A percentile compares a stretch with the other conserved stretches of the same genome.
Evolutionary conservation across 2,113 vertebrate genomes (phyloP).

Genomic region (Neodon shergylaensis): DNA sequence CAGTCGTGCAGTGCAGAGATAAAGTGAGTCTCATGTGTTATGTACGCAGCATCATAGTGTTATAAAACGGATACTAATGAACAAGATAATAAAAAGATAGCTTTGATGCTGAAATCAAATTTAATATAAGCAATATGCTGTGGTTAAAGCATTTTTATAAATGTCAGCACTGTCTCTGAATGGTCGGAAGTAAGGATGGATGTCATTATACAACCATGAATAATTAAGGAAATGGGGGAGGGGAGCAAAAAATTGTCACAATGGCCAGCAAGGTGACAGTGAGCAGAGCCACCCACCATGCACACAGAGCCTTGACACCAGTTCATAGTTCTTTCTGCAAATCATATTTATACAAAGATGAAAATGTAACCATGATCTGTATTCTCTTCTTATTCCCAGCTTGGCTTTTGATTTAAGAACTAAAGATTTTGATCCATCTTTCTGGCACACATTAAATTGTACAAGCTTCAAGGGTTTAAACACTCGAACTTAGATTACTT

Average conservation of each 20-base stretch:
- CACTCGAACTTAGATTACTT: background rate
- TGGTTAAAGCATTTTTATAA: background rate
- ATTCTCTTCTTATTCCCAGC: background rate
- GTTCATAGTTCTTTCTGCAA: background rate
- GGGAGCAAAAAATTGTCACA: background rate
- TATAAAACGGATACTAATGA: background rate
- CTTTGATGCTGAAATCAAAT: background rate
- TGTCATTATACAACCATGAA: too few relatives aligned
- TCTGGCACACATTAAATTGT: background rate
- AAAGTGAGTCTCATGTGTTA: background rate
- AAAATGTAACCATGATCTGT: background rate
- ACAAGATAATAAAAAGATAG: background rate
- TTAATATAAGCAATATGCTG: background rate
- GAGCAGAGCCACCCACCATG: rapidly evolving
- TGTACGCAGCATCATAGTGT: background rate
- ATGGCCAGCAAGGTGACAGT: too few relatives aligned
- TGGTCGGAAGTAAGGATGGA: background rate
- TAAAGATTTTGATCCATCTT: background rate
- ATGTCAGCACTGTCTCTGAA: background rate
- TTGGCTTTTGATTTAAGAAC: background rate
- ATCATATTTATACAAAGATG: background rate
- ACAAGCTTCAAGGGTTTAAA: background rate
- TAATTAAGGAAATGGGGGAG: rapidly evolving
- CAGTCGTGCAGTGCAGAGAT: background rate
- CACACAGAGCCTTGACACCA: background rate